Evolutionary conservation across 1,140 invertebrate genomes (phyloP).

Genomic region (Protaetia brevitarsis): DNA sequence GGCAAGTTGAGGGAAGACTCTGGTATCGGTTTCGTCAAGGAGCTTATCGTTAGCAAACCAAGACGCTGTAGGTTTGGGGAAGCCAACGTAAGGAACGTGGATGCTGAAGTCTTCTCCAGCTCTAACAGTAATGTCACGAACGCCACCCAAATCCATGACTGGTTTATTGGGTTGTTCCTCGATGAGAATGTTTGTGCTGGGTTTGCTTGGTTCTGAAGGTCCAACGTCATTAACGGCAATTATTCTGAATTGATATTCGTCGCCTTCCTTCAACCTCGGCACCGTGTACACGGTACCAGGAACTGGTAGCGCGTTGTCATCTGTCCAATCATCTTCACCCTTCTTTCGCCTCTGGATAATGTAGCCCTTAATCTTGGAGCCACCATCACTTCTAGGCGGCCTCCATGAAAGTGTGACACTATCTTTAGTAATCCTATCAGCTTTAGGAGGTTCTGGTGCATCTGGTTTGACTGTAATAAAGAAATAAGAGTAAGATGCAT

Average conservation of each 20-base stretch:
- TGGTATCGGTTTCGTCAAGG: constrained; percentile 68
- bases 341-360: constrained; percentile 90
- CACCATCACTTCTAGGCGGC: constrained; percentile 89
- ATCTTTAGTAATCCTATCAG: constrained; percentile 94
- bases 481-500: constrained; percentile 4
- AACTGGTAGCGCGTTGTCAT: constrained; percentile 77
- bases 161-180: constrained; percentile 97
- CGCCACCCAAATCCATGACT: constrained; percentile 84
- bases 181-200: constrained; percentile 78
- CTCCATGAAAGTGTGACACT: constrained; percentile 95
- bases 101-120: constrained; percentile 97
- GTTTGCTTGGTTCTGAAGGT: constrained; percentile 85
- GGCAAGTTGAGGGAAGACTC: constrained; percentile 79
- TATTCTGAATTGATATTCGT: constrained; percentile 94
- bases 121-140: constrained; percentile 93
- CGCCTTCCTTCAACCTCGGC: constrained; percentile 85
- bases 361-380: constrained; percentile 92
- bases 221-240: constrained; percentile 96
- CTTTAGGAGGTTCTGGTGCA: constrained; percentile 87
- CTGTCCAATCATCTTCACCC: constrained; percentile 77
- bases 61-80: constrained; percentile 89
- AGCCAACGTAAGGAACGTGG: constrained; percentile 90
- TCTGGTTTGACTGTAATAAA: constrained; percentile 71
- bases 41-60: constrained; percentile 88
- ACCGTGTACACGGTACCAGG: constrained; percentile 77